These are phyloP conservation scores for Miichthys miiuy DNA, from an alignment of 2,797 vertebrate species.

Conservation along the genomic window DNA sequence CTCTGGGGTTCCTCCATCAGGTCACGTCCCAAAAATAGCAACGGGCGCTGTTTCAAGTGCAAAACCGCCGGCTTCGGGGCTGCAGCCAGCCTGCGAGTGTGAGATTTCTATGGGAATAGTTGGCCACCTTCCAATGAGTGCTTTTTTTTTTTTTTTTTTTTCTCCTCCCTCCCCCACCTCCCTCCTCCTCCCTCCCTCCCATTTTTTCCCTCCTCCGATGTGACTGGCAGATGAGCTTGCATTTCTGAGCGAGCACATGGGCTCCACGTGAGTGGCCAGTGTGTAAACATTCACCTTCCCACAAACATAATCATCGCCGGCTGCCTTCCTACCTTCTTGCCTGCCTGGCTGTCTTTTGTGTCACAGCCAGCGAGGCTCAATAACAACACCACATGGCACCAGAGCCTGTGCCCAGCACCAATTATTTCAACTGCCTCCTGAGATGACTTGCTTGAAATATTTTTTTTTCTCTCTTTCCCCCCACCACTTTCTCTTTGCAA, in stretches of 20 bases:
- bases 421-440: constrained; percentile 75
- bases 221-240: constrained; percentile 96
- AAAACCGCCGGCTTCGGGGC: constrained; percentile 93
- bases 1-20: constrained; percentile 94
- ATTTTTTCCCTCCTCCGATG: constrained; percentile 60
- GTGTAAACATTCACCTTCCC: constrained; percentile 84
- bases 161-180: too few relatives aligned
- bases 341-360: constrained; percentile 66
- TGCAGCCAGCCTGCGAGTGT: constrained; percentile 93
- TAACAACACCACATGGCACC: constrained; percentile 76
- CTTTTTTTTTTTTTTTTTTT: constrained; percentile 19
- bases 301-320: constrained; percentile 68
- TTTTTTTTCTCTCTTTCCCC: not conserved
- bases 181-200: constrained; percentile 1
- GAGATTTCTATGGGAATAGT: constrained; percentile 95
- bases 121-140: constrained; percentile 90
- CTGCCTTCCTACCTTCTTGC: constrained; percentile 59
- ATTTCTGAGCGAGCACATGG: constrained; percentile 92
- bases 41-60: constrained; percentile 94
- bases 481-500: constrained; percentile 40
- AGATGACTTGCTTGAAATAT: constrained; percentile 63
- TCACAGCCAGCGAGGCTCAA: constrained; percentile 69
- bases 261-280: constrained; percentile 83
- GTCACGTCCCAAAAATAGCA: constrained; percentile 98
- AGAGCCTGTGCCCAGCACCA: constrained; percentile 66